phyloP scores from a whole-genome alignment of 2,888 invertebrate genomes.

The Dasysyrphus albostriatus region DNA sequence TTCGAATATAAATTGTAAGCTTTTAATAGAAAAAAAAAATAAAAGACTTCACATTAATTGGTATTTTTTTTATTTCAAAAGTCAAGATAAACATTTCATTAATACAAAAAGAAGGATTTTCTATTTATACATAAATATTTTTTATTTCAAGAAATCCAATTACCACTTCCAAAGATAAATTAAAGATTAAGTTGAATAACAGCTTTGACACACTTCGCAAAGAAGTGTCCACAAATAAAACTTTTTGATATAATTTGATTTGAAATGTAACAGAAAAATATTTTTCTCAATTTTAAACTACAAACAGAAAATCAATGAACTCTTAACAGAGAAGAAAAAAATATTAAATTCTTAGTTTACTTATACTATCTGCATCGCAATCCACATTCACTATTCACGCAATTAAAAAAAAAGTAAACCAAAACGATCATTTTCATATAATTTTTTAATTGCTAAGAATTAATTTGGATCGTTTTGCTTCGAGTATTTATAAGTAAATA shows the following conservation, averaged over 20 bases:
- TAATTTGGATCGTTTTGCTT: neutral
- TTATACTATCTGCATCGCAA: neutral
- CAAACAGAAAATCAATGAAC: neutral
- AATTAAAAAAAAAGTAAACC: neutral
- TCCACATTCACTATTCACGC: neutral
- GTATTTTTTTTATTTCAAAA: neutral
- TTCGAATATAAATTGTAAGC: neutral
- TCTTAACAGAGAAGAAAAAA: neutral
- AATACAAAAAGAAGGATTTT: neutral
- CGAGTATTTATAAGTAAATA: neutral
- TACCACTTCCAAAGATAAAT: neutral
- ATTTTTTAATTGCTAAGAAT: slow-evolving; percentile 6
- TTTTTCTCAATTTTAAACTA: neutral
- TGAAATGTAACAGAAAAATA: neutral
- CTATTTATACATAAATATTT: neutral
- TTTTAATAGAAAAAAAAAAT: neutral
- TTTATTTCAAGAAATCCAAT: neutral
- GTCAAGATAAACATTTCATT: neutral
- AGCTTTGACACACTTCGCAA: neutral
- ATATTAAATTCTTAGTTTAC: slow-evolving; percentile 8
- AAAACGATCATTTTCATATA: slow-evolving; percentile 9
- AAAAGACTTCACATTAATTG: neutral
- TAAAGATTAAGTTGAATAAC: neutral
- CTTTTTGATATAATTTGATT: neutral
- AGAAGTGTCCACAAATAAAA: neutral